phyloP scores from a whole-genome alignment of 2,113 vertebrate species.

The Mola mola region DNA sequence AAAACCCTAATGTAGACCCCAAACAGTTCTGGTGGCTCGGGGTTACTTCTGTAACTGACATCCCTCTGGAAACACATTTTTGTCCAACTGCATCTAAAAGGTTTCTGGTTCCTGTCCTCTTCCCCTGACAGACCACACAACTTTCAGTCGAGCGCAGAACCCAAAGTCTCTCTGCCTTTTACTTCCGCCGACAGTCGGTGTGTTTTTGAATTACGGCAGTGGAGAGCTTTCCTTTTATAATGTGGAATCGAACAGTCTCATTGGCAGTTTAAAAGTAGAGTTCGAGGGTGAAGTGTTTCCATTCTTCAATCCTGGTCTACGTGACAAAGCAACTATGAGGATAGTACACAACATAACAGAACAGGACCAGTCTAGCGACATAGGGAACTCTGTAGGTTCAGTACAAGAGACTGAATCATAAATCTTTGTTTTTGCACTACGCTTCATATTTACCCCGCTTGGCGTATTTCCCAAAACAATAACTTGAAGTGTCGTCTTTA shows the following conservation, averaged over 20 bases:
- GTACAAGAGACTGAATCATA: accelerated
- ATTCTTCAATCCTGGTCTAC: conserved; percentile 71
- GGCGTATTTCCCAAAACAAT: no score
- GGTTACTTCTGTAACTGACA: conserved; percentile 22
- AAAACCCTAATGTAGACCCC: accelerated
- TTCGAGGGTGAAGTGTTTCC: conserved; percentile 60
- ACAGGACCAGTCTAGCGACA: not conserved
- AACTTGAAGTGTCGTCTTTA: no score
- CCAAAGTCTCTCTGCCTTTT: not conserved
- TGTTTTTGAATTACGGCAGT: conserved; percentile 55
- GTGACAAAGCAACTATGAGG: accelerated
- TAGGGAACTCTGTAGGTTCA: not conserved
- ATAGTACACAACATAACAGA: conserved; percentile 20
- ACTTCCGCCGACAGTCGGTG: conserved; percentile 30
- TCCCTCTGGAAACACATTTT: accelerated
- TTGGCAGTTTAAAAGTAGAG: conserved; percentile 28
- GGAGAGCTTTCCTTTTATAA: conserved; percentile 66
- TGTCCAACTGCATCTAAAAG: conserved; percentile 7
- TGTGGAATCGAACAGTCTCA: conserved; percentile 2
- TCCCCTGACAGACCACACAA: not conserved
- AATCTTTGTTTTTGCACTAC: no score
- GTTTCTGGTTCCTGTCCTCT: conserved; percentile 71
- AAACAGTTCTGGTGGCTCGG: conserved; percentile 75
- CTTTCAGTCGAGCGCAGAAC: conserved; percentile 42
- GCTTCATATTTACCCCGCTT: no score